These are phyloP conservation scores for Zoanthus solanderi DNA, from an alignment of 92 coral and sea anemone genomes.

Conservation along the genomic window DNA sequence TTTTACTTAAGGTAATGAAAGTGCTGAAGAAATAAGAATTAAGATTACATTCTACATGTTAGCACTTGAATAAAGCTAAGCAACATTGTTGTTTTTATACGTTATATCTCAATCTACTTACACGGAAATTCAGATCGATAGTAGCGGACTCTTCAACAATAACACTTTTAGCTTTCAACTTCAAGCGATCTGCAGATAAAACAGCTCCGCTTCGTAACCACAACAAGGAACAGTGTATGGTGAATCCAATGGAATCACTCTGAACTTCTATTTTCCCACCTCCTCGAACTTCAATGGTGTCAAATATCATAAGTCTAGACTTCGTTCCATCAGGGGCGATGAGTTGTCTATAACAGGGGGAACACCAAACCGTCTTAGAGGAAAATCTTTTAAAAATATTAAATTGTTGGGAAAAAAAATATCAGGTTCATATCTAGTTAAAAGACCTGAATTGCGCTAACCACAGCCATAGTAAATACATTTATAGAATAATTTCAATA, in stretches of 20 bases:
- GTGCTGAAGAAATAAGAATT: no score
- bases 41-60: no score
- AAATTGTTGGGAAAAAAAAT: no score
- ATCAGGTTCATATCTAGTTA: no score
- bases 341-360: slow-evolving; percentile 53
- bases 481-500: no score
- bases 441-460: no score
- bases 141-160: slow-evolving; percentile 68
- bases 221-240: slow-evolving; percentile 59
- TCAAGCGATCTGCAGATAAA: slow-evolving; percentile 56
- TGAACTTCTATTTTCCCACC: slow-evolving; percentile 75
- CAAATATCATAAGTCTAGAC: slow-evolving; percentile 62
- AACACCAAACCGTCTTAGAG: no score
- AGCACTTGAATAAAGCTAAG: neutral
- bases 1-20: no score
- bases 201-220: slow-evolving; percentile 70
- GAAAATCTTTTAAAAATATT: no score
- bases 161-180: slow-evolving; percentile 48
- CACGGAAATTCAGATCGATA: slow-evolving; percentile 66
- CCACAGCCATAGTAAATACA: no score
- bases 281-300: slow-evolving; percentile 66
- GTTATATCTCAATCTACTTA: neutral
- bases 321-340: slow-evolving; percentile 69
- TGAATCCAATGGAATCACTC: slow-evolving; percentile 69
- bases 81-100: neutral